These are phyloP conservation scores for Ophonus ardosiacus DNA, from an alignment of 2,888 invertebrate species.

Conservation along the genomic window DNA sequence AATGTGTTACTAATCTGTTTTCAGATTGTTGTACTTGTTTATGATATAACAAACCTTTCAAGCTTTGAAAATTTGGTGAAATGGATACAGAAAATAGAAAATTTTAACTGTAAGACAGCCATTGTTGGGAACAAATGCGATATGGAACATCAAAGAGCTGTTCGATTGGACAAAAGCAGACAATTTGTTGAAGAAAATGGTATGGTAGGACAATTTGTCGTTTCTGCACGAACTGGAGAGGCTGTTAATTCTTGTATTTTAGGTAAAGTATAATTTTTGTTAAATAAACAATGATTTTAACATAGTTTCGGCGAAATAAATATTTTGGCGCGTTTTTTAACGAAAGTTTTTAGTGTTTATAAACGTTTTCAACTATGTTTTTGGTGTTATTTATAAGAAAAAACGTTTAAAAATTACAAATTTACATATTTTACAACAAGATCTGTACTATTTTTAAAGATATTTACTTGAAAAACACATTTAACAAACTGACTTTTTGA, in stretches of 20 bases:
- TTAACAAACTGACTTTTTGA: too few species aligned
- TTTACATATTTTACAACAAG: too few species aligned
- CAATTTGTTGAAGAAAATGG: constrained; percentile 82
- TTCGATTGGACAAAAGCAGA: constrained; percentile 81
- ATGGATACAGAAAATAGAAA: constrained; percentile 81
- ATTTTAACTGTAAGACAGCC: constrained; percentile 79
- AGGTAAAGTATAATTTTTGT: not conserved
- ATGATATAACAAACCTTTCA: constrained; percentile 88
- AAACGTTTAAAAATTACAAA: too few species aligned
- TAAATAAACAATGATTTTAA: too few species aligned
- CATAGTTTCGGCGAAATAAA: not conserved
- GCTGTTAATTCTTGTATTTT: constrained; percentile 76
- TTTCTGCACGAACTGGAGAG: constrained; percentile 86
- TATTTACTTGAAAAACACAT: too few species aligned
- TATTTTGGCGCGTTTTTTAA: constrained; percentile 46
- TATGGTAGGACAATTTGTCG: constrained; percentile 78
- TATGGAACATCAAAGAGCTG: constrained; percentile 85
- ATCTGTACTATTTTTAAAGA: too few species aligned
- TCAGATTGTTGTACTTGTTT: constrained; percentile 87
- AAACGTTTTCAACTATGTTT: not conserved
- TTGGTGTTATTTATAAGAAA: not conserved
- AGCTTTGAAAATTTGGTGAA: constrained; percentile 87
- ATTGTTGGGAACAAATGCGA: constrained; percentile 86
- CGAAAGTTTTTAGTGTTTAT: constrained; percentile 68
- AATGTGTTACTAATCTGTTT: not conserved